Percentiles rank a stretch among this genome's conserved stretches.
These are phyloP conservation scores for Luidia sarsii DNA, from an alignment of 53 echinoderm and acorn worm genomes.

Conservation along the genomic window DNA sequence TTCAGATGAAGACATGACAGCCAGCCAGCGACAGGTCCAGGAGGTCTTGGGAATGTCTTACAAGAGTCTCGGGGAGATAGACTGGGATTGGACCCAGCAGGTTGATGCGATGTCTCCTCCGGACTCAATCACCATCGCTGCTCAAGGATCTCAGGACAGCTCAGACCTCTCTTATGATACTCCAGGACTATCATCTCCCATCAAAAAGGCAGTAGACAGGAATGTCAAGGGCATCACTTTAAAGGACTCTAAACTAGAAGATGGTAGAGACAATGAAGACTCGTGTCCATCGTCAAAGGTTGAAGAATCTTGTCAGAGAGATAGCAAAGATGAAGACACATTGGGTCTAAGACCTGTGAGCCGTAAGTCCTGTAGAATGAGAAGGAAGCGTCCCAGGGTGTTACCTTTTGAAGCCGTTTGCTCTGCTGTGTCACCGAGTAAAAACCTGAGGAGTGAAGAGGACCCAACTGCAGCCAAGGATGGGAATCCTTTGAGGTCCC, in stretches of 20 bases:
- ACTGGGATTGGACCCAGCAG: slow-evolving; percentile 64
- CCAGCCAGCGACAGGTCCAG: slow-evolving; percentile 48
- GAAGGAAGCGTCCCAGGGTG: background rate
- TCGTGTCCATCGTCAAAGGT: no score
- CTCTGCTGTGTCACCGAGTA: no score
- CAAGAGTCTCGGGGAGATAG: slow-evolving; percentile 55
- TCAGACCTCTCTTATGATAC: slow-evolving; percentile 41
- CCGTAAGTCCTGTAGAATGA: background rate
- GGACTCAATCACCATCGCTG: background rate
- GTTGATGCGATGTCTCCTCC: slow-evolving; percentile 6
- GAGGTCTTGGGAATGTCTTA: slow-evolving; percentile 59
- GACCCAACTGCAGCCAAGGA: no score
- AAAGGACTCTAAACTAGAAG: no score
- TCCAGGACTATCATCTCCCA: no score
- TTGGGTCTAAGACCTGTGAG: background rate
- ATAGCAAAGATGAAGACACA: background rate
- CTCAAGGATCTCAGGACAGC: background rate
- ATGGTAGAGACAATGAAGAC: no score
- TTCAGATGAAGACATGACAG: slow-evolving; percentile 39
- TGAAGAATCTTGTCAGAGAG: background rate
- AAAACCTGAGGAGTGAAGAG: no score
- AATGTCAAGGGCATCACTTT: no score
- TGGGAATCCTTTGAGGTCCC: no score
- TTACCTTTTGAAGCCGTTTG: background rate
- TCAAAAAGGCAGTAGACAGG: no score